These are phyloP conservation scores for Eupithecia subumbrata DNA, from an alignment of 2,888 invertebrate species.

Conservation along the genomic window DNA sequence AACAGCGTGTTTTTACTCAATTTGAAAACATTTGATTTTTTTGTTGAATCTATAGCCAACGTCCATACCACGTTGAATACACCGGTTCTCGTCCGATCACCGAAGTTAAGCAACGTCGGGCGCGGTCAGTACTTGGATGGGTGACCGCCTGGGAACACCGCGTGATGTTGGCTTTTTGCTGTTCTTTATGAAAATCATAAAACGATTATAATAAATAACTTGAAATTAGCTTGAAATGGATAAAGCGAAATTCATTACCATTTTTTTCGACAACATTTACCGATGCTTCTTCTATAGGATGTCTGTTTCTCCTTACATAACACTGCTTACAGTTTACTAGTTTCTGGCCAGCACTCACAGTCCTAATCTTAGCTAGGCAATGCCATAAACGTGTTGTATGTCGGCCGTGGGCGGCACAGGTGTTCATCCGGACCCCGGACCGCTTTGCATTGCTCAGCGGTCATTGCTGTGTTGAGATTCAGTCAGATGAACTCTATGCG, in stretches of 20 bases:
- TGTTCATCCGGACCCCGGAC: conserved; percentile 44
- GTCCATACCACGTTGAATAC: conserved; percentile 40
- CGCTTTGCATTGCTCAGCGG: conserved; percentile 25
- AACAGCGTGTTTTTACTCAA: too few species aligned
- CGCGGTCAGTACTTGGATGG: conserved; percentile 69
- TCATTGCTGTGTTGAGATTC: conserved; percentile 32
- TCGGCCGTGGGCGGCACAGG: conserved; percentile 47
- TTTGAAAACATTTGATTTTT: background rate
- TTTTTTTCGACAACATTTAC: too few species aligned
- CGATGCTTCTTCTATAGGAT: too few species aligned
- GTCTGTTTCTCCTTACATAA: too few species aligned
- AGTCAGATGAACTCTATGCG: conserved; percentile 33
- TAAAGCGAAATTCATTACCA: too few species aligned
- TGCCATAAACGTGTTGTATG: conserved; percentile 22
- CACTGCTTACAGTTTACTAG: too few species aligned
- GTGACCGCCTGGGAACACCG: conserved; percentile 72
- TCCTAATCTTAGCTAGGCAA: conserved; percentile 22
- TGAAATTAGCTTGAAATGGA: too few species aligned
- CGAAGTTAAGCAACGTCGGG: conserved; percentile 78
- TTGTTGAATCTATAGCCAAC: conserved; percentile 8
- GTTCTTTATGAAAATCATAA: background rate
- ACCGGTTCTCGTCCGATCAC: conserved; percentile 77
- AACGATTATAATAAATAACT: too few species aligned
- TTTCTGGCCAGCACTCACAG: too few species aligned
- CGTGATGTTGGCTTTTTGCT: conserved; percentile 31